Evolutionary conservation across 2,888 invertebrate species (phyloP).

Genomic region (Fragum sueziense): DNA sequence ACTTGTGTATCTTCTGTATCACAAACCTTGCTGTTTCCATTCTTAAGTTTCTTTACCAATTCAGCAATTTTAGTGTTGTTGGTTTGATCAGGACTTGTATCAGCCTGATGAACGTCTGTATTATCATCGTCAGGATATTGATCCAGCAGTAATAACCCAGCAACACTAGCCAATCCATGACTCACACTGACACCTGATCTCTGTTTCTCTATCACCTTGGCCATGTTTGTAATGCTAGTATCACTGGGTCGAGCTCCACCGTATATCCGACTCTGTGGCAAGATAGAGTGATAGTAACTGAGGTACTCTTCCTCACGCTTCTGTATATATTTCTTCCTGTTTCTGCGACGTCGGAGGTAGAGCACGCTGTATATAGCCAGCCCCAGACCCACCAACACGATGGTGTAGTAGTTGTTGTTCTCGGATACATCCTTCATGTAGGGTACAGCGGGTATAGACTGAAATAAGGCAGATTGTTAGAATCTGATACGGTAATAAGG

Average conservation of each 20-base stretch:
- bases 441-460: not conserved
- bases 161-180: not conserved
- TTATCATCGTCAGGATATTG: not conserved
- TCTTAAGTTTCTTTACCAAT: not conserved
- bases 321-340: not conserved
- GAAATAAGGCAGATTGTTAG: too few relatives aligned
- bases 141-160: not conserved
- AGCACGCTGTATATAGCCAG: not conserved
- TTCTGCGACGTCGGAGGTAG: not conserved
- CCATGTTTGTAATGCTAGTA: not conserved
- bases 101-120: not conserved
- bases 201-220: not conserved
- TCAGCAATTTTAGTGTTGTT: not conserved
- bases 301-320: conserved; percentile 23
- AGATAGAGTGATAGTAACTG: conserved; percentile 25
- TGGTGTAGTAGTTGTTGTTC: conserved; percentile 20
- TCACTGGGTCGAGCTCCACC: not conserved
- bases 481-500: too few relatives aligned
- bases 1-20: not conserved
- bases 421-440: not conserved
- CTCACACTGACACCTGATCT: not conserved
- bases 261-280: conserved; percentile 34
- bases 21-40: too few relatives aligned
- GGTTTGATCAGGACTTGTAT: not conserved
- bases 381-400: conserved; percentile 1